Evolutionary conservation across 2,113 vertebrate species (phyloP).

Genomic region (Tretioscincus oriximinensis): DNA sequence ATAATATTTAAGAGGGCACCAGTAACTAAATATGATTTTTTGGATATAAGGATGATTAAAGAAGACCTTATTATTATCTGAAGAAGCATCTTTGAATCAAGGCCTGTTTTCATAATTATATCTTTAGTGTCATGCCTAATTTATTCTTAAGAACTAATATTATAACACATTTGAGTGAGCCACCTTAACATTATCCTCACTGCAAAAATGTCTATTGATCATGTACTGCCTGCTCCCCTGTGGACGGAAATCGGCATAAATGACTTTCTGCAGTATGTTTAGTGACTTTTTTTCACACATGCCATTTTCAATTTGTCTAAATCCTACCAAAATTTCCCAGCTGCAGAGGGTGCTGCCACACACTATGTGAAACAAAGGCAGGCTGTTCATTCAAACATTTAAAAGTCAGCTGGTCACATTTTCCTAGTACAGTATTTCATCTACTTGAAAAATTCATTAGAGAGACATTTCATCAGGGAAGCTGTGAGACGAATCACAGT

Average conservation of each 20-base stretch:
- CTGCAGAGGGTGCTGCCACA: neutral
- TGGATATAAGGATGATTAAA: neutral
- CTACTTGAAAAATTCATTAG: neutral
- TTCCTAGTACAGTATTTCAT: neutral
- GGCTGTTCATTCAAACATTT: neutral
- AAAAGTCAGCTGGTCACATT: neutral
- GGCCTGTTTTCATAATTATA: neutral
- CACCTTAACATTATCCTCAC: too few species aligned
- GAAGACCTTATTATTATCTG: neutral
- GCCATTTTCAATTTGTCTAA: constrained; percentile 4
- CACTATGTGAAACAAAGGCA: neutral
- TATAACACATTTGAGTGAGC: too few species aligned
- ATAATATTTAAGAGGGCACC: neutral
- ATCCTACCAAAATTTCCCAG: neutral
- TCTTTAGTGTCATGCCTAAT: neutral
- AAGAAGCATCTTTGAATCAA: neutral
- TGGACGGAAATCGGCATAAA: neutral
- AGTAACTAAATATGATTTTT: neutral
- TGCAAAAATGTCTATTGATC: neutral
- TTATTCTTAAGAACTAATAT: too few species aligned
- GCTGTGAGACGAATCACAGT: neutral
- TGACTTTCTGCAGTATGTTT: neutral
- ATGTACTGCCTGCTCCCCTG: neutral
- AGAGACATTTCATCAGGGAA: neutral
- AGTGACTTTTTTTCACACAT: neutral